Evolutionary conservation across 2,888 invertebrate genomes (phyloP).

Genomic region (Horisme vitalbata): DNA sequence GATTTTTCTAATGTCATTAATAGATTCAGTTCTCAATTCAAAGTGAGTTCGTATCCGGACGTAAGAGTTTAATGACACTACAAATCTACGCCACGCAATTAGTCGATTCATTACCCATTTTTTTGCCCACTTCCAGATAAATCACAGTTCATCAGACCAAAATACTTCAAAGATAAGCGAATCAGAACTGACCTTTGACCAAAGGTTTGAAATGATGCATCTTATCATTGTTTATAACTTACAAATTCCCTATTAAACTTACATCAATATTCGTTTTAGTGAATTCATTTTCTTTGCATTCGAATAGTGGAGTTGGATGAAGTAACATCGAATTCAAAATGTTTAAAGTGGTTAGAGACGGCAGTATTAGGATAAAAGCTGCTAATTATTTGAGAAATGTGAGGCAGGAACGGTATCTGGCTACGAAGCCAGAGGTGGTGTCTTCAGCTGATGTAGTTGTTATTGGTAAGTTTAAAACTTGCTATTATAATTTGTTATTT

Average conservation of each 20-base stretch:
- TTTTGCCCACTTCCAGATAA: not conserved
- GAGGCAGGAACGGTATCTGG: constrained; percentile 43
- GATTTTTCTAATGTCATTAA: no score
- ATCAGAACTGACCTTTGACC: constrained; percentile 46
- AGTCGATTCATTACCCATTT: no score
- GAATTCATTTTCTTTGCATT: no score
- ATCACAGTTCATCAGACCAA: constrained; percentile 15
- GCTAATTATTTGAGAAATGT: constrained; percentile 52
- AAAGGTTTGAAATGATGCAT: constrained; percentile 27
- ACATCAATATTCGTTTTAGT: constrained; percentile 25
- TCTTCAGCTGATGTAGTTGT: constrained; percentile 89
- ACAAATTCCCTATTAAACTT: constrained; percentile 7
- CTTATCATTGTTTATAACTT: constrained; percentile 26
- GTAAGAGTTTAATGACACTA: no score
- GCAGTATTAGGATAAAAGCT: constrained; percentile 47
- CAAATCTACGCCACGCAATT: no score
- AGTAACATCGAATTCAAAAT: constrained; percentile 45
- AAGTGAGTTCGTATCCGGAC: no score
- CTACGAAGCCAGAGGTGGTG: constrained; percentile 57
- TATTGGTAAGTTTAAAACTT: constrained; percentile 80
- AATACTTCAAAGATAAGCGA: constrained; percentile 39
- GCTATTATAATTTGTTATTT: constrained; percentile 3
- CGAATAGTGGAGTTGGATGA: constrained; percentile 29
- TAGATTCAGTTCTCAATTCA: no score
- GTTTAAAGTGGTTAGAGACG: constrained; percentile 64